phyloP scores from a whole-genome alignment of 2,888 invertebrate genomes.

The Acrobasis suavella region DNA sequence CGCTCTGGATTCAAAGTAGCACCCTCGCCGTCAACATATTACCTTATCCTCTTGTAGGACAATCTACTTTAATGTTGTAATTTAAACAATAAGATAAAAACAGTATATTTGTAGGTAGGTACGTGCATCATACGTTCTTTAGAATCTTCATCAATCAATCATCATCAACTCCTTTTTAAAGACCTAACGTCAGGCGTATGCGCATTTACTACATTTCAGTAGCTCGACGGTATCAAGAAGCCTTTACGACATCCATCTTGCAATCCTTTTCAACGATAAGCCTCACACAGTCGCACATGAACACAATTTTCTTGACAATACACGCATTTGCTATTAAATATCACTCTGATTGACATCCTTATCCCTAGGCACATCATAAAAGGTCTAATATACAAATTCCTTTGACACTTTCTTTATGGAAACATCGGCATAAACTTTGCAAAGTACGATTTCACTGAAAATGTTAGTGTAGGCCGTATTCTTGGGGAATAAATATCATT shows the following conservation, averaged over 20 bases:
- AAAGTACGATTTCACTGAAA: constrained; percentile 17
- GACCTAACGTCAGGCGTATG: not conserved
- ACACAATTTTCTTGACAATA: constrained; percentile 26
- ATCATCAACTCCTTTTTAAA: constrained; percentile 2
- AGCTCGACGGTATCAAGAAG: constrained; percentile 2
- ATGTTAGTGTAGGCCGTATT: not conserved
- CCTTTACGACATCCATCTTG: constrained; percentile 10
- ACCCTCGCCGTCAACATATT: too few relatives aligned
- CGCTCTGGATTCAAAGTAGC: too few relatives aligned
- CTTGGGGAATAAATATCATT: constrained; percentile 2
- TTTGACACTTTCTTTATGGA: constrained; percentile 56
- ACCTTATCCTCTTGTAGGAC: too few relatives aligned
- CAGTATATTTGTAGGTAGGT: too few relatives aligned
- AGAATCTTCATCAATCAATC: too few relatives aligned
- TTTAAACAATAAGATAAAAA: too few relatives aligned
- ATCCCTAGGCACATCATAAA: constrained; percentile 39
- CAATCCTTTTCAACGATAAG: constrained; percentile 21
- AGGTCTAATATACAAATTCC: constrained; percentile 46
- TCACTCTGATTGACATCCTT: constrained; percentile 44
- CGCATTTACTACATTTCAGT: constrained; percentile 12
- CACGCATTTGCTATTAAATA: constrained; percentile 51
- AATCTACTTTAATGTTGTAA: too few relatives aligned
- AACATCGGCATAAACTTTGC: constrained; percentile 49
- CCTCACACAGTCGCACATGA: constrained; percentile 20
- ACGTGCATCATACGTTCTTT: too few relatives aligned